Base-by-base conservation (phyloP, 2,113 vertebrate species). In the Anser cygnoides region DNA sequence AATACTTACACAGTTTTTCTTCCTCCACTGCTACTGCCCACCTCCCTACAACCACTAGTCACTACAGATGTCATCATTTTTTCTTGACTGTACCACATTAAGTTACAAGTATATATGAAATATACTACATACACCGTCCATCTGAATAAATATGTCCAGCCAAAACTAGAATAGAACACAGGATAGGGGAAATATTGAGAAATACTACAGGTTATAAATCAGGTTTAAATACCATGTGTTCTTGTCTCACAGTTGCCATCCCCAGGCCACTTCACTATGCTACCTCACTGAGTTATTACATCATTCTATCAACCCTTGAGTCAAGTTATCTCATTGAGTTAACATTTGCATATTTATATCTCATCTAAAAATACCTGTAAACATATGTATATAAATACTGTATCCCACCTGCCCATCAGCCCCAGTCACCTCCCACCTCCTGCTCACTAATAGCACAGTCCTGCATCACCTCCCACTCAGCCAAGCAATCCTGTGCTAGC, bases 381-480 rank as follows among this genome's bases (percentile, higher is more conserved):
- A 98, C 97, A 84, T 93, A 96, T 95, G 97, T 96, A 68, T 97
- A 95, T 94, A 74, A 90, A 97, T 97, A 93, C 97, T 92, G 96
- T 76, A 93, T 90, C 95, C 96, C 95, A 92, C 95, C 97, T 98
- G 97, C 96, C 98, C 98, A 97, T 98, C 98, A 98, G 97, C 89
- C 96, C 85, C 96, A 98, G 98, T 96, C 97, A 98, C 98, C 97
- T 97, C 98, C 98, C 90, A 98, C 98, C 97, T 97, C 96, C 95
- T 93, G 96, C 97, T 97, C 98, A 98, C 98, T 98, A 98, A 98
- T 98, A 98, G 98, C 98, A 98, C 95, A 98, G 97, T 98, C 98
- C 98, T 98, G 97, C 98, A 94, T 97, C 98, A 98, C 98, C 97
- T 98, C 98, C 98, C 97, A 98, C 98, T 97, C 97, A 98, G 97